Percentiles rank a stretch among this genome's conserved stretches.
These are phyloP conservation scores for Aphis gossypii DNA, from an alignment of 1,140 invertebrate species.

Conservation along the genomic window DNA sequence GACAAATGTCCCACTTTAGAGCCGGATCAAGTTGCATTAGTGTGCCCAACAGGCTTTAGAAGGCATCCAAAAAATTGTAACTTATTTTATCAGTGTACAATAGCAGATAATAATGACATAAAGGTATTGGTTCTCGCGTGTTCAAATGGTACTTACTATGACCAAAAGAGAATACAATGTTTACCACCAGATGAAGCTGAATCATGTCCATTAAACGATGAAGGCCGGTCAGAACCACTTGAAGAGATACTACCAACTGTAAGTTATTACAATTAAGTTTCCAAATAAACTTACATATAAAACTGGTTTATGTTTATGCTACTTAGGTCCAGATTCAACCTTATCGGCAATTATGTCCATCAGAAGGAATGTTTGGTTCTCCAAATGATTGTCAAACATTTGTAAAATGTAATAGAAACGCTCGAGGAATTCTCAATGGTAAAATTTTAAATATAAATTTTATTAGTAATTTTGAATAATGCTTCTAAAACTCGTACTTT, in stretches of 20 bases:
- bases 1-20: slow-evolving; percentile 61
- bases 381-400: slow-evolving; percentile 73
- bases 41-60: slow-evolving; percentile 82
- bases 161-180: slow-evolving; percentile 77
- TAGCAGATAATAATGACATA: slow-evolving; percentile 72
- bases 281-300: slow-evolving; percentile 15
- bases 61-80: slow-evolving; percentile 85
- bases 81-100: slow-evolving; percentile 82
- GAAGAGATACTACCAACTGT: slow-evolving; percentile 24
- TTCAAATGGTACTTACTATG: slow-evolving; percentile 77
- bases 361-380: slow-evolving; percentile 73
- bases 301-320: slow-evolving; percentile 60
- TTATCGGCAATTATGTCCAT: slow-evolving; percentile 70
- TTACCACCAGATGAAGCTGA: slow-evolving; percentile 65
- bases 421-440: slow-evolving; percentile 68
- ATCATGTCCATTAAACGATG: slow-evolving; percentile 40
- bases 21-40: slow-evolving; percentile 72
- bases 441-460: slow-evolving; percentile 18
- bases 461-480: neutral
- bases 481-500: neutral
- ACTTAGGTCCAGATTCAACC: slow-evolving; percentile 71
- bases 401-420: slow-evolving; percentile 73
- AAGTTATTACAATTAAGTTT: slow-evolving; percentile 39
- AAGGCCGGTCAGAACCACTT: neutral
- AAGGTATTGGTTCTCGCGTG: slow-evolving; percentile 78